Conservation (phyloP, 2,888 invertebrate species). For the Phorcus lineatus region DNA sequence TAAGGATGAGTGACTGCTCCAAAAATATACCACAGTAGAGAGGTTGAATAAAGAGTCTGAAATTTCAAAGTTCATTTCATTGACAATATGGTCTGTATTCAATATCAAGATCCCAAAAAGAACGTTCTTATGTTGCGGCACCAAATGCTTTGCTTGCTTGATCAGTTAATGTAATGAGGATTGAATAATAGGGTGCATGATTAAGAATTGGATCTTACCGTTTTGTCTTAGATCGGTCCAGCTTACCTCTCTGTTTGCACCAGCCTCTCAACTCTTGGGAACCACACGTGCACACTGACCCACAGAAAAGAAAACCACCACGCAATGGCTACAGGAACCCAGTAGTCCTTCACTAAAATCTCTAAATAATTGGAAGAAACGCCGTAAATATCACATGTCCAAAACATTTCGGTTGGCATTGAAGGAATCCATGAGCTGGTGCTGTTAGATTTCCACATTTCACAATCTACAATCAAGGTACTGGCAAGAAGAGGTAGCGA, state of each 20-base stretch:
- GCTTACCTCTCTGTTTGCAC: constrained; percentile 64
- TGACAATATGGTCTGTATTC: too few relatives aligned
- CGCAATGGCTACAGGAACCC: constrained; percentile 55
- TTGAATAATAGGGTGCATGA: not conserved
- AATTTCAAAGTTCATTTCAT: constrained; percentile 5
- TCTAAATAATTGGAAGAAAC: constrained; percentile 67
- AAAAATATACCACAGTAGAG: constrained; percentile 94
- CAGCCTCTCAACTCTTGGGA: constrained; percentile 63
- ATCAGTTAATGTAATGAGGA: too few relatives aligned
- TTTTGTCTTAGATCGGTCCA: not conserved
- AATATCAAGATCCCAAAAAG: not conserved
- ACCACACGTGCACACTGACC: constrained; percentile 67
- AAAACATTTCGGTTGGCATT: constrained; percentile 92
- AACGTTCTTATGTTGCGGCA: too few relatives aligned
- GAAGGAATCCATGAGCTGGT: constrained; percentile 78
- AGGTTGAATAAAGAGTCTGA: constrained; percentile 88
- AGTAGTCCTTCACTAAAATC: constrained; percentile 52
- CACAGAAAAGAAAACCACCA: constrained; percentile 70
- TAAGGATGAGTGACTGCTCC: constrained; percentile 95
- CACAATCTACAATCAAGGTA: constrained; percentile 90
- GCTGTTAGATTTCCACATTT: constrained; percentile 81
- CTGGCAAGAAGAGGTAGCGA: constrained; percentile 93
- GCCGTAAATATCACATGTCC: constrained; percentile 89
- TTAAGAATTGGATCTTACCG: not conserved
- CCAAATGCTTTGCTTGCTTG: not conserved